These are phyloP conservation scores for Cybosia mesomella DNA, from an alignment of 2,888 invertebrate species.

Conservation along the genomic window DNA sequence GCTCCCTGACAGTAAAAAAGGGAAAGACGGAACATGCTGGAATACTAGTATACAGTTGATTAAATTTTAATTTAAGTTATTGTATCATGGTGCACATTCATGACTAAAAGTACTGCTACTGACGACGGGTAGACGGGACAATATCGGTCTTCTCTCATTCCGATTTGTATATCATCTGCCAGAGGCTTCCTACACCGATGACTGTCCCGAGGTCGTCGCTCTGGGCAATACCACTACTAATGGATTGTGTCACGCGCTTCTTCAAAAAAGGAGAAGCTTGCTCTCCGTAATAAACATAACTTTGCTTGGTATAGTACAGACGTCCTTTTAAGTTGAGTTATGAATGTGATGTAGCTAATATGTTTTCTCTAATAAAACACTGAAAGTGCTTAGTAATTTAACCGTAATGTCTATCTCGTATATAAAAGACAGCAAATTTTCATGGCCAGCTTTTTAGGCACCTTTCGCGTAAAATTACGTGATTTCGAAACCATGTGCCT, in stretches of 20 bases:
- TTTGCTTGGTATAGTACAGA: too few relatives aligned
- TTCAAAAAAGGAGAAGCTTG: not conserved
- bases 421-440: not conserved
- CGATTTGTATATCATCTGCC: too few relatives aligned
- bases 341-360: constrained; percentile 1
- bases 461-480: not conserved
- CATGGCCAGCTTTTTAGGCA: not conserved
- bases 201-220: too few relatives aligned
- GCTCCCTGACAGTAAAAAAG: not conserved
- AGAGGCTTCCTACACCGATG: too few relatives aligned
- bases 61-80: not conserved
- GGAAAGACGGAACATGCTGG: not conserved
- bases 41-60: not conserved
- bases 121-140: not conserved
- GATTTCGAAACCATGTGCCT: not conserved
- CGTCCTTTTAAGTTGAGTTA: not conserved
- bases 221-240: not conserved
- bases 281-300: not conserved
- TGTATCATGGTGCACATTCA: not conserved
- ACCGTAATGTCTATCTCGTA: not conserved
- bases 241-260: not conserved
- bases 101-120: not conserved
- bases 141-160: not conserved
- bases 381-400: not conserved
- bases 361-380: not conserved